Evolutionary conservation across 2,797 vertebrate genomes (phyloP), one percentile per base, ranked within the genome.

Genomic region (Artibeus jamaicensis): DNA sequence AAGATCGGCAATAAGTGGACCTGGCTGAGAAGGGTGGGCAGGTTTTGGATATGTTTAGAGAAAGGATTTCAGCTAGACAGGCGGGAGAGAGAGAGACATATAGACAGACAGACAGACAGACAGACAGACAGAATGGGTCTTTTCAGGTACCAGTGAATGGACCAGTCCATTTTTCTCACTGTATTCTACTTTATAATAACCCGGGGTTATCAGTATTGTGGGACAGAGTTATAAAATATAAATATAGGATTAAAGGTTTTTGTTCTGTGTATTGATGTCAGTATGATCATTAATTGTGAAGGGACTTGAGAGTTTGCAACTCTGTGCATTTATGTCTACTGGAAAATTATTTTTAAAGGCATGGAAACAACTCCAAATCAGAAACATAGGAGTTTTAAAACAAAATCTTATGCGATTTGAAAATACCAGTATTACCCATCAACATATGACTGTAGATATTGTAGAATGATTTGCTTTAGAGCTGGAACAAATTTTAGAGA

Each of bases 331-430:
- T 53, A 21, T n/a, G 3, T 42, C 73, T 68, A 39, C 18, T 46
- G 39, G 74, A 39, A 59, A 92, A 37, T 77, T 73, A 37, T 74
- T 67, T 55, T 48, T 67, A 83, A 92, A 92, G 19, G 15, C 16
- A 37, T 34, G 39, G 34, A 78, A 73, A 73, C 7, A 87, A 24
- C 55, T 93, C 48, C 55, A 85, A 79, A 42, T 88, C 53, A 76
- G 39, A 93, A 94, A 37, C 2, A 12, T 48, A 86, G 65, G 34
- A 85, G 62, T 71, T 77, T 57, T 89, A 39, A 78, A 68, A 34
- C 46, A 55, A 55, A 78, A 87, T 74, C 34, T 70, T 24, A 53
- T 0, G 16, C 71, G 34, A 67, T 57, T 78, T 76, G 34, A 53
- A 89, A 68, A 73, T 57, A 73, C 0, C 1, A 16, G 50, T 37